Evolutionary conservation across 2,888 invertebrate species (phyloP), one percentile per base, ranked within the genome.

Genomic region (Hybos culiciformis): DNA sequence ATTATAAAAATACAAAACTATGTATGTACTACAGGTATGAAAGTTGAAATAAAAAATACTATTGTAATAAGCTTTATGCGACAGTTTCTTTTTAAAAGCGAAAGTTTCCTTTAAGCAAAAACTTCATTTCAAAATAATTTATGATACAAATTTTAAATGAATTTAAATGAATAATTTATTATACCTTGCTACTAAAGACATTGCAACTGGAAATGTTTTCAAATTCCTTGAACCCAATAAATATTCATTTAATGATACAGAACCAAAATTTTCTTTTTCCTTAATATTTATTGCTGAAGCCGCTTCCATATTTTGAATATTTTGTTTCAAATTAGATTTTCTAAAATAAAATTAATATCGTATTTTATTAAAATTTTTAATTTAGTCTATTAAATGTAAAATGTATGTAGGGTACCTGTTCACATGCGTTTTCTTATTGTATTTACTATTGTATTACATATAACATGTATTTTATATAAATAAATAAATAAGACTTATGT

Each of bases 141-240:
- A n/a, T n/a, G n/a, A n/a, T n/a, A n/a, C n/a, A n/a, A n/a, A n/a
- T n/a, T n/a, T n/a, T 23, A 23, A 23, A 23, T 23, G 23, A 23
- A 23, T 23, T 9, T 7, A 23, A 23, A 23, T 23, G 9, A 23
- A 7, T 5, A 7, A 23, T 23, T 23, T 23, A 32, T 18, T 48
- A 53, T 41, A 84, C 85, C 83, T 84, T 43, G 87, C 88, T 56
- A 90, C 77, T 26, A 90, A 72, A 8, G 87, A 88, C 74, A 88
- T 80, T 19, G 88, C 80, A 14, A 90, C 85, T 0, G 90, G 90
- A 57, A 88, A 80, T 0, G 81, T 77, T 46, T 77, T 74, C 71
- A 88, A 73, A 45, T 77, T 71, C 54, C 75, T 73, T 44, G 80
- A 82, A 24, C 85, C 88, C 47, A 87, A 73, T 41, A 90, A 69